Conservation (phyloP, 2,888 invertebrate species). For the Scaeva pyrastri region DNA sequence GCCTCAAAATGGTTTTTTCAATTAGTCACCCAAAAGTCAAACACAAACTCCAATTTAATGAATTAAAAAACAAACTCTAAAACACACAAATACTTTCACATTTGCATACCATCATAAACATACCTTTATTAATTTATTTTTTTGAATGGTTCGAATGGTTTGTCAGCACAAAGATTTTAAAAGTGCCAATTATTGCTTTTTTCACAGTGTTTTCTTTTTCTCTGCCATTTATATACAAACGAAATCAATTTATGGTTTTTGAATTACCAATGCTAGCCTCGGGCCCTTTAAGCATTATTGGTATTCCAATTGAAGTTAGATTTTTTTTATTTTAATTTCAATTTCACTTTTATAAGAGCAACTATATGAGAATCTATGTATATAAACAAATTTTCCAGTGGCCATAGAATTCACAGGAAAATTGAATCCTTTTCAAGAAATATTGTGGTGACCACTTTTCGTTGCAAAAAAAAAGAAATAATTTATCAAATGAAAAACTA, state of each 20-base stretch:
- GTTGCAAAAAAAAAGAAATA: not conserved
- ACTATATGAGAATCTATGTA: too few relatives aligned
- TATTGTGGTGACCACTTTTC: not conserved
- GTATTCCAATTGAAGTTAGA: slow-evolving; percentile 3
- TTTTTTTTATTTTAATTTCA: not conserved
- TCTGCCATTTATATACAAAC: not conserved
- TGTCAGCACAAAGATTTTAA: not conserved
- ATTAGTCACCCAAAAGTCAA: too few relatives aligned
- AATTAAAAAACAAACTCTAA: not conserved
- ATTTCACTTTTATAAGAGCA: not conserved
- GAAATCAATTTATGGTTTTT: slow-evolving; percentile 1
- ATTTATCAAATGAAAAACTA: too few relatives aligned
- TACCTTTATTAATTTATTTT: not conserved
- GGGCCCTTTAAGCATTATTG: not conserved
- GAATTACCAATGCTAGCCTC: not conserved
- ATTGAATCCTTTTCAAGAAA: not conserved
- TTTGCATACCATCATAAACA: too few relatives aligned
- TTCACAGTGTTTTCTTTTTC: not conserved
- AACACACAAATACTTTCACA: too few relatives aligned
- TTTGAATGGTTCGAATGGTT: not conserved
- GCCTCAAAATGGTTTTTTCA: too few relatives aligned
- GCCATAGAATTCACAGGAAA: too few relatives aligned
- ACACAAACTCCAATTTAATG: too few relatives aligned
- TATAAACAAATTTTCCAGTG: too few relatives aligned
- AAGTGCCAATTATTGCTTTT: not conserved